Evolutionary conservation across 1,140 invertebrate species (phyloP).

Genomic region (Kradibia gibbosae): DNA sequence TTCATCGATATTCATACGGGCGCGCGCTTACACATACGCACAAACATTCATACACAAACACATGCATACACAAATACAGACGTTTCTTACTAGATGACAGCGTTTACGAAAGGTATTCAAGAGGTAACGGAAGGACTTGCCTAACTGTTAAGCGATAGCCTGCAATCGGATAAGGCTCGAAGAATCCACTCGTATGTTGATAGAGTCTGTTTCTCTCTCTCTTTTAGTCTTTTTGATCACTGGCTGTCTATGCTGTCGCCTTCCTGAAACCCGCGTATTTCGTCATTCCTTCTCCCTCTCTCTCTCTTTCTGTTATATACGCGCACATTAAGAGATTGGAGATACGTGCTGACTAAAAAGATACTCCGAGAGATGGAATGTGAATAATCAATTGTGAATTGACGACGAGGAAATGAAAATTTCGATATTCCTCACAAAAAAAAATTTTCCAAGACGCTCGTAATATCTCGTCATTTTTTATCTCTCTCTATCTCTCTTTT

Average conservation of each 20-base stretch:
- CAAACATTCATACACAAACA: too few species aligned
- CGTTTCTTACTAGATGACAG: not conserved
- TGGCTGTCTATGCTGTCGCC: not conserved
- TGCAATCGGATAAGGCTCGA: conserved; percentile 42
- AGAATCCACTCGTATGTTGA: conserved; percentile 46
- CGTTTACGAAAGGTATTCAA: conserved; percentile 19
- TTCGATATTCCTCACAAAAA: conserved; percentile 44
- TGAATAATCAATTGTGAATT: not conserved
- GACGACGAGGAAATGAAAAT: conserved; percentile 23
- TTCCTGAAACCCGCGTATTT: too few species aligned
- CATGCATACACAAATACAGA: not conserved
- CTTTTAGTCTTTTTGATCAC: not conserved
- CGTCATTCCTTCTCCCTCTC: too few species aligned
- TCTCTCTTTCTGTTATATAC: not conserved
- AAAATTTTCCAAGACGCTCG: not conserved
- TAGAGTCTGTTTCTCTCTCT: not conserved
- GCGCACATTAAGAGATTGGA: not conserved
- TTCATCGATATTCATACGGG: not conserved
- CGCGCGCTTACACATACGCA: not conserved
- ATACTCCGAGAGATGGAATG: not conserved
- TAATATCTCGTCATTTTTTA: too few species aligned
- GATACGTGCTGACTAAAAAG: not conserved
- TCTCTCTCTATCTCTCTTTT: not conserved
- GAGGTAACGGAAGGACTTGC: conserved; percentile 42
- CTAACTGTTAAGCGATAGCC: conserved; percentile 32